Base-by-base conservation (phyloP, 2,797 vertebrate species). In the Takifugu ocellatus region DNA sequence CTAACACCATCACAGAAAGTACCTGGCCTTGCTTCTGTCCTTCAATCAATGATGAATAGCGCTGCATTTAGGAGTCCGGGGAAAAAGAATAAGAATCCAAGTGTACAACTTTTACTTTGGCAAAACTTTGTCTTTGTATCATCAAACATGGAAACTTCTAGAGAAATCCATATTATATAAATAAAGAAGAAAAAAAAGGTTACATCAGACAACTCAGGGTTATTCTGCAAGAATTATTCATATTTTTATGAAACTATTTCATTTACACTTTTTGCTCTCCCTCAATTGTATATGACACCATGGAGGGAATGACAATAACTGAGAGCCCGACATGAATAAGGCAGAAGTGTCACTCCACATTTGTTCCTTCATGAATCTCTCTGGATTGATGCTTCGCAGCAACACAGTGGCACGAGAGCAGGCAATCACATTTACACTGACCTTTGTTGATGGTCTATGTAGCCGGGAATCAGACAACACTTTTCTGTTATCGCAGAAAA, bases 301-400 rank as follows among this genome's bases (percentile, higher is more conserved):
- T 53, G 53, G 70, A 72, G 71, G 74, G 77, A 62, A 72, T 78
- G 82, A 84, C 77, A 83, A 72, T 17, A 2, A 63, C 76, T 77
- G 78, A 85, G 84, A 87, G 84, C 83, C 75, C 68, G 59, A 47
- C 80, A 87, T 91, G 82, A 89, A 90, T 89, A 89, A 90, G 55
- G 88, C 70, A 89, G 51, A 76, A 80, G 72, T 83, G 83, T 87
- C 86, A 89, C 78, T 83, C 77, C 82, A 86, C 78, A 86, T 88
- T 86, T 82, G 86, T 89, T 88, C 69, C 88, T 87, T 87, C 77
- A 88, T 84, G 84, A 88, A 79, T 71, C 27, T 56, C 49, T 74
- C 50, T 61, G 66, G 64, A 49, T 68, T 53, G 60, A 70, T 63
- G 65, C 63, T 74, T 54, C 53, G 56, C 55, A 12, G 56, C 53